Conservation (phyloP, 2,797 vertebrate species). For the Vireo griseus region DNA sequence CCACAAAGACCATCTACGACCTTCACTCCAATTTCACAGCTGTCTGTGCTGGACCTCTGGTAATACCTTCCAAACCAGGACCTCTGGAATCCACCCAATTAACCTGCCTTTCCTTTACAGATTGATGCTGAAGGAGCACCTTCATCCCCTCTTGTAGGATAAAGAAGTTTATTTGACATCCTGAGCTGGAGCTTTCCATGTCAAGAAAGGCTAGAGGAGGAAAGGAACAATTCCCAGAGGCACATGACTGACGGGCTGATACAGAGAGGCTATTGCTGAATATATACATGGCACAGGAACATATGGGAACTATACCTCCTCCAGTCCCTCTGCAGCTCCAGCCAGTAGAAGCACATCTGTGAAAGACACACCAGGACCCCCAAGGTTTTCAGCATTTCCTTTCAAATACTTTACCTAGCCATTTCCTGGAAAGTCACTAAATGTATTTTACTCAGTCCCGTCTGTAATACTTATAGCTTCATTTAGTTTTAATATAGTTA, state of each 20-base stretch:
- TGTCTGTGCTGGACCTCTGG: not conserved
- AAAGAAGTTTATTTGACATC: not conserved
- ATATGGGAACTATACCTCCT: not conserved
- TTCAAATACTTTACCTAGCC: conserved; percentile 30
- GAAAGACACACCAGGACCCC: conserved; percentile 23
- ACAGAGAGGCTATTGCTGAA: not conserved
- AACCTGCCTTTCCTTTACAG: not conserved
- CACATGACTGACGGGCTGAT: not conserved
- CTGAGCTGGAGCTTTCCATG: not conserved
- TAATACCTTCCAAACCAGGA: not conserved
- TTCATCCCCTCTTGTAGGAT: accelerated
- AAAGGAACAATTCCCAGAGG: not conserved
- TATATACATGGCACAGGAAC: not conserved
- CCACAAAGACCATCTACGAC: not conserved
- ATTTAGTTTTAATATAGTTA: conserved; percentile 68
- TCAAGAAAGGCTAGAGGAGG: not conserved
- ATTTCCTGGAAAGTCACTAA: conserved; percentile 54
- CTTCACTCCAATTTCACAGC: not conserved
- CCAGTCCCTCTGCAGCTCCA: not conserved
- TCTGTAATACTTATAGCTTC: conserved; percentile 57
- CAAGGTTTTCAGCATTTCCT: conserved; percentile 51
- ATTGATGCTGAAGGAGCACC: accelerated
- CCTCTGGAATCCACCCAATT: not conserved
- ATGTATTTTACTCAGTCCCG: conserved; percentile 42
- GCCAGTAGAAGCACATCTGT: not conserved